phyloP scores from a whole-genome alignment of 2,888 invertebrate species.

The Morpho achilles region DNA sequence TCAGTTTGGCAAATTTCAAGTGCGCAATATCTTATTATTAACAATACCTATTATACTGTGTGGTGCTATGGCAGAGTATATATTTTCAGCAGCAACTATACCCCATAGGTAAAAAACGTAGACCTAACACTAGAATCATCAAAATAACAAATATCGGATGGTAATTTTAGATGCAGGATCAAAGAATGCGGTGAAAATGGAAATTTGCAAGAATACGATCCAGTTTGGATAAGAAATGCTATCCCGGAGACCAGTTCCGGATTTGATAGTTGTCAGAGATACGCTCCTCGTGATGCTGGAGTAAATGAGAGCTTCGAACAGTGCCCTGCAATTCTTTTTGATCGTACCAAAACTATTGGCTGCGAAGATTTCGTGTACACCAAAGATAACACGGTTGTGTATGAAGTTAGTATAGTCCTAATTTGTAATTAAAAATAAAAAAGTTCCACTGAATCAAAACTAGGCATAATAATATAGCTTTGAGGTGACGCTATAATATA shows the following conservation, averaged over 20 bases:
- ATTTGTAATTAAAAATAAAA: neutral
- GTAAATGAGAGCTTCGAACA: conserved; percentile 29
- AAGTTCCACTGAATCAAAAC: too few species aligned
- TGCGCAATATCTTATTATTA: conserved; percentile 74
- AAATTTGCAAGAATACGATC: conserved; percentile 28
- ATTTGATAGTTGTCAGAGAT: conserved; percentile 53
- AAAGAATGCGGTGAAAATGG: conserved; percentile 53
- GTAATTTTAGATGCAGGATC: conserved; percentile 52
- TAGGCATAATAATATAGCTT: too few species aligned
- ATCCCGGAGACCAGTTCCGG: conserved; percentile 46
- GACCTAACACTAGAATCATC: too few species aligned
- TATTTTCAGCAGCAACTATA: conserved; percentile 84
- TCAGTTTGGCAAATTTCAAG: conserved; percentile 81
- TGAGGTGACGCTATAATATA: too few species aligned
- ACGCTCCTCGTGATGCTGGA: conserved; percentile 31
- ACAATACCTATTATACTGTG: conserved; percentile 80
- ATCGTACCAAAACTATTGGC: conserved; percentile 16
- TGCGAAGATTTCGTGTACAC: conserved; percentile 34
- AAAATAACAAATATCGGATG: neutral
- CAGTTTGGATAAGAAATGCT: conserved; percentile 51
- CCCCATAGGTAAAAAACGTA: conserved; percentile 79
- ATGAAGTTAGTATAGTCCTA: conserved; percentile 33
- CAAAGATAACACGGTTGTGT: conserved; percentile 34
- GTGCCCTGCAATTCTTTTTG: conserved; percentile 50
- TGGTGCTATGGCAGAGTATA: conserved; percentile 81